phyloP scores from a whole-genome alignment of 2,113 vertebrate species.

The Argyrosomus japonicus region DNA sequence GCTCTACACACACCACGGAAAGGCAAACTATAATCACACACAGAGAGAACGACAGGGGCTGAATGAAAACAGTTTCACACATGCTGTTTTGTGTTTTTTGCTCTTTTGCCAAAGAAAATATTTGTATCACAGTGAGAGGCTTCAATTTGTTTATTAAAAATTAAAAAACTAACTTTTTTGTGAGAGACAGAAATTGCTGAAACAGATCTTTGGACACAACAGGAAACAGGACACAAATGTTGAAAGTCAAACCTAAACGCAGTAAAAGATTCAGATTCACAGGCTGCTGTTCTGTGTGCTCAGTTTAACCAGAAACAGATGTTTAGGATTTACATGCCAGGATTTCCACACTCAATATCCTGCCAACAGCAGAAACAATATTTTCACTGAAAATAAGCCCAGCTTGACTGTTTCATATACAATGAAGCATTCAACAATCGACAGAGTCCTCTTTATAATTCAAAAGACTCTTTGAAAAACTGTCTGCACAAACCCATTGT shows the following conservation, averaged over 20 bases:
- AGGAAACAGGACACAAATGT: constrained; percentile 36
- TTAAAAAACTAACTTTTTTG: not conserved
- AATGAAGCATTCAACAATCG: not conserved
- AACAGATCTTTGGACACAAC: constrained; percentile 49
- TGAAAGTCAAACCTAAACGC: constrained; percentile 6
- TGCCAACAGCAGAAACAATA: constrained; percentile 27
- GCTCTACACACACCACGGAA: not conserved
- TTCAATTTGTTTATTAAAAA: not conserved
- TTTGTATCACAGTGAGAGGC: not conserved
- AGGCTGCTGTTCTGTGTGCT: not conserved
- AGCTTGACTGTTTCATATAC: not conserved
- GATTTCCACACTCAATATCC: constrained; percentile 38
- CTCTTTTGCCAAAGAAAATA: not conserved
- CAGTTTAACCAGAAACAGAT: constrained; percentile 2
- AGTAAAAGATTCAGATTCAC: not conserved
- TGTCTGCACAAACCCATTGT: not conserved
- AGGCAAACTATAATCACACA: not conserved
- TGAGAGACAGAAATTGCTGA: constrained; percentile 3
- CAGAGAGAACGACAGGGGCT: no score
- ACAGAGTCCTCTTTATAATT: not conserved
- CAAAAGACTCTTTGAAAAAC: not conserved
- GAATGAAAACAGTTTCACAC: not conserved
- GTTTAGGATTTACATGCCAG: constrained; percentile 46
- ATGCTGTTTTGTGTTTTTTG: not conserved
- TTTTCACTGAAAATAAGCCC: constrained; percentile 43